These are phyloP conservation scores for Rotaria magnacalcarata DNA, from an alignment of 2,888 invertebrate genomes.

Conservation along the genomic window DNA sequence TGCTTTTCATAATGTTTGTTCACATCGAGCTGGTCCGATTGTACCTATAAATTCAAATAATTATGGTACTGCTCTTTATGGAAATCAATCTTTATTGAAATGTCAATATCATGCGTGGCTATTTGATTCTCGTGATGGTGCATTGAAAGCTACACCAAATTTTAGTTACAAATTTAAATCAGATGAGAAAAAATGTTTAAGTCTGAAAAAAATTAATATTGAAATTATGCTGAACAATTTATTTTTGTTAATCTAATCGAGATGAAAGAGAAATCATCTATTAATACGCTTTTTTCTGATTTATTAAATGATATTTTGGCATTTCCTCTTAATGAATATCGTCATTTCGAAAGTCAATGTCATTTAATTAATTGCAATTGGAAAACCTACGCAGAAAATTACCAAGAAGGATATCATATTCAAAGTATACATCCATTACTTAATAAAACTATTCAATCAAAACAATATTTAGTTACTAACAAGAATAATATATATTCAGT, in stretches of 20 bases:
- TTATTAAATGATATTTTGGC: background rate
- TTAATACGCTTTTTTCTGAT: background rate
- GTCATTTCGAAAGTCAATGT: background rate
- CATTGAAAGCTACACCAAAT: constrained; percentile 8
- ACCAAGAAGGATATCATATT: constrained; percentile 14
- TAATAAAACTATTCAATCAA: background rate
- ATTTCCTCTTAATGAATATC: background rate
- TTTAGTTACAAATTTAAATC: background rate
- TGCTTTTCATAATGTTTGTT: constrained; percentile 28
- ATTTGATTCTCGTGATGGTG: background rate
- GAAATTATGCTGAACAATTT: background rate
- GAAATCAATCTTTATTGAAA: background rate
- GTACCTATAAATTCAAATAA: background rate
- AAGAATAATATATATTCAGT: background rate
- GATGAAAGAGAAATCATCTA: background rate
- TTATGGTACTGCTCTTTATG: background rate
- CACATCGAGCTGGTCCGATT: constrained; percentile 26
- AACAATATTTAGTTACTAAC: background rate
- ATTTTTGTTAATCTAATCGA: background rate
- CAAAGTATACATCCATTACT: background rate
- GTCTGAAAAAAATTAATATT: background rate
- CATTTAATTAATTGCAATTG: background rate
- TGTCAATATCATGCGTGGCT: constrained; percentile 25
- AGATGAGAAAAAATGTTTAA: background rate
- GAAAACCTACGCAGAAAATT: background rate